phyloP scores from a whole-genome alignment of 2,113 vertebrate genomes.

The Onychorhynchus coronatus region DNA sequence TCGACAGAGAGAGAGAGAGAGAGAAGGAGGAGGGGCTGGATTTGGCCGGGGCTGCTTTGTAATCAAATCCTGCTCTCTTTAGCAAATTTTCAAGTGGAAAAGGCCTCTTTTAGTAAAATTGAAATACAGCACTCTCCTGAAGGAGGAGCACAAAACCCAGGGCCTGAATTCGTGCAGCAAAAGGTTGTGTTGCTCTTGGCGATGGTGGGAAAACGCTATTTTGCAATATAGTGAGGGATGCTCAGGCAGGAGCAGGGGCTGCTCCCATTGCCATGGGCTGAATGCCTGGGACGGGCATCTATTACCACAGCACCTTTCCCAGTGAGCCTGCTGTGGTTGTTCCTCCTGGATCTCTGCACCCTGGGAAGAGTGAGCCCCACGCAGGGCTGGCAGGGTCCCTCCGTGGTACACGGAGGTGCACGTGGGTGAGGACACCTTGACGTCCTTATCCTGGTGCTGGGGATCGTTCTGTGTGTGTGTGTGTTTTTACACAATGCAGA shows the following conservation, averaged over 20 bases:
- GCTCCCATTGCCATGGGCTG: rapidly evolving
- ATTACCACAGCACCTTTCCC: not conserved
- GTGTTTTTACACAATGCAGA: not conserved
- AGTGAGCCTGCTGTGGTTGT: not conserved
- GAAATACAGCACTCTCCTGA: not conserved
- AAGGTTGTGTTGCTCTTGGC: not conserved
- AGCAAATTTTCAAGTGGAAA: conserved; percentile 37
- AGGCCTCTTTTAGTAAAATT: conserved; percentile 6
- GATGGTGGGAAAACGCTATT: not conserved
- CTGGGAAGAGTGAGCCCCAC: rapidly evolving
- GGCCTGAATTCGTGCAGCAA: not conserved
- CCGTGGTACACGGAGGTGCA: not conserved
- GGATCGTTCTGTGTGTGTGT: rapidly evolving
- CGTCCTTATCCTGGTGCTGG: not conserved
- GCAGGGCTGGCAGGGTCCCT: not conserved
- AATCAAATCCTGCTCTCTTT: conserved; percentile 30
- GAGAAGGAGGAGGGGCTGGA: conserved; percentile 31
- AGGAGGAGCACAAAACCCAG: not conserved
- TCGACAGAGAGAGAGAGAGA: conserved; percentile 33
- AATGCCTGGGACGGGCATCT: not conserved
- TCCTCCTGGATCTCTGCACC: not conserved
- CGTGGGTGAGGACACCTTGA: rapidly evolving
- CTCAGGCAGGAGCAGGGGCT: not conserved
- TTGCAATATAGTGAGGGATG: not conserved
- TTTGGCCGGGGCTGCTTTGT: conserved; percentile 21